phyloP scores from a whole-genome alignment of 2,888 invertebrate species.

The Caenorhabditis virilis region DNA sequence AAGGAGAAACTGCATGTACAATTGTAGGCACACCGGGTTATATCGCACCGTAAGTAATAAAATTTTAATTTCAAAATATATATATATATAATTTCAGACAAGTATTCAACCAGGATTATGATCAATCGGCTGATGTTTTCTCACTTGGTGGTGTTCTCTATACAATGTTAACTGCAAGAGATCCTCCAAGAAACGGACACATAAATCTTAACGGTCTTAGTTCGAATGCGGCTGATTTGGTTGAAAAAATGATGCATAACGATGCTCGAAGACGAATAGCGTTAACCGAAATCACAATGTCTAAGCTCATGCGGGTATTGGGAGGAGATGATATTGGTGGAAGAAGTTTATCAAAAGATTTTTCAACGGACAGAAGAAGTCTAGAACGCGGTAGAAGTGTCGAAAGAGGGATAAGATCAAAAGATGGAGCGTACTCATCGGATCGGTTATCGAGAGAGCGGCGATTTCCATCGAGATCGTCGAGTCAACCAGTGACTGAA shows the following conservation, averaged over 20 bases:
- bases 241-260: constrained; percentile 33
- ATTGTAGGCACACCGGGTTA: constrained; percentile 55
- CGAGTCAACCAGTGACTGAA: constrained; percentile 3
- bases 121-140: constrained; percentile 38
- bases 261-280: constrained; percentile 15
- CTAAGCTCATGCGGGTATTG: constrained; percentile 7
- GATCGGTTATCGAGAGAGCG: not conserved
- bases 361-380: constrained; percentile 4
- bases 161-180: constrained; percentile 37
- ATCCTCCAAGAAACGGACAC: constrained; percentile 30
- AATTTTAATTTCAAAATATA: not conserved
- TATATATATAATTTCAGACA: constrained; percentile 15
- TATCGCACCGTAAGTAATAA: constrained; percentile 44
- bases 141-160: constrained; percentile 42
- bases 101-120: constrained; percentile 30
- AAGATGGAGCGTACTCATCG: not conserved
- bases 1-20: constrained; percentile 34
- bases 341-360: constrained; percentile 4
- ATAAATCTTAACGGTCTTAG: constrained; percentile 1
- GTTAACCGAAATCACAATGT: constrained; percentile 5
- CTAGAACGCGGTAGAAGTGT: too few species aligned
- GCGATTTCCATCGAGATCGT: not conserved
- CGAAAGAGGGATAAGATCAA: not conserved
- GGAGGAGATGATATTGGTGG: not conserved
- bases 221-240: constrained; percentile 20